Base-by-base conservation (phyloP, 2,888 invertebrate species). In the Buathra laborator region DNA sequence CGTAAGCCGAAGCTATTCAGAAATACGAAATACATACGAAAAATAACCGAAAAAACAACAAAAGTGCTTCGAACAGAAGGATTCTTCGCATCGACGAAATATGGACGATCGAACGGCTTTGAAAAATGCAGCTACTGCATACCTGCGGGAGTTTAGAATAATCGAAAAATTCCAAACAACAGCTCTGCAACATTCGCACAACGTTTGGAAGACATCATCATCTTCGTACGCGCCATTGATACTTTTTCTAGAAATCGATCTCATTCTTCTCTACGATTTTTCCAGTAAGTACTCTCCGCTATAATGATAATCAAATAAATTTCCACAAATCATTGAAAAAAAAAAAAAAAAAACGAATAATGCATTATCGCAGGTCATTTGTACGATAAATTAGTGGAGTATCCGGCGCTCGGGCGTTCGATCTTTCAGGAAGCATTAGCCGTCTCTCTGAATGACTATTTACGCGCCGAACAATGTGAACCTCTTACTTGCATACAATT, bases 181-280 rank as follows among this genome's bases (percentile, higher is more conserved):
- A n/a, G 79, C 79, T 16, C 32, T 53, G 10, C 14, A 51, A 10
- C 83, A 83, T 32, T 74, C 70, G 59, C 44, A 43, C 19, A 43
- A 44, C 1, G 64, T 53, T 68, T 48, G 16, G 10, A 12, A 12
- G 43, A 14, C 51, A 24, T 78, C 72, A 24, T 78, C 72, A 5
- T n/a, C 66, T 66, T 53, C 48, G 12, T 66, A 70, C 14, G 29
- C 71, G 12, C 75, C 82, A 46, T 80, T 85, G 66, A 83, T 82
- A 79, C 59, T 80, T 24, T 56, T 83, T 19, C 67, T 85, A 1
- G 82, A 85, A 59, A 53, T 85, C 12, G 80, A 85, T 67, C 79
- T 85, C 5, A 44, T 79, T 48, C 70, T 76, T 53, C 72, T 85
- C n/a, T 76, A 46, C 24, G 53, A 51, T 46, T 71, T 16, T 71